phyloP scores from a whole-genome alignment of 2,797 vertebrate genomes.

The Antrozous pallidus region DNA sequence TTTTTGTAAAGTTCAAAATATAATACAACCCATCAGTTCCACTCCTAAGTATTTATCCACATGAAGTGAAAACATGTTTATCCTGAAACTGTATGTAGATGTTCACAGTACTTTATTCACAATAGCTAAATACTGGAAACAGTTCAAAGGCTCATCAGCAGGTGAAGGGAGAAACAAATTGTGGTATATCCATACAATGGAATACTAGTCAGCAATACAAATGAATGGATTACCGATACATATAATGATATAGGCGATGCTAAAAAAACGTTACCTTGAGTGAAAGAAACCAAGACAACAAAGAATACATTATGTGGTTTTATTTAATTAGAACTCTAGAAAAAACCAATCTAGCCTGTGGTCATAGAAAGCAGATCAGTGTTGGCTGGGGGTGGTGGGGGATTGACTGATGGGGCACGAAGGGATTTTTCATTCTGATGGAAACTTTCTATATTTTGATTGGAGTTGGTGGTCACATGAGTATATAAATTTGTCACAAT shows the following conservation, averaged over 20 bases:
- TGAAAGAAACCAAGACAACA: neutral
- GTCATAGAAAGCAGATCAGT: neutral
- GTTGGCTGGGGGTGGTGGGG: neutral
- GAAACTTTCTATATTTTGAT: neutral
- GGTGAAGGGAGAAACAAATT: neutral
- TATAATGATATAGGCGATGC: neutral
- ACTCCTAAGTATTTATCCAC: neutral
- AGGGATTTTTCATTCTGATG: neutral
- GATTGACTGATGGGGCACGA: neutral
- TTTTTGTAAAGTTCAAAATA: constrained; percentile 2
- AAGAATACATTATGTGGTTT: neutral
- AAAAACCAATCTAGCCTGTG: neutral
- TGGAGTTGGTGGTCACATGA: neutral
- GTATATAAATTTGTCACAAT: neutral
- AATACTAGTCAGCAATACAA: neutral
- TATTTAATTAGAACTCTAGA: neutral
- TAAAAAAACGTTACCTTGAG: neutral
- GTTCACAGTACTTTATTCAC: neutral
- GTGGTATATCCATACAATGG: neutral
- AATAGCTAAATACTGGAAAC: neutral
- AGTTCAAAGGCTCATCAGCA: neutral
- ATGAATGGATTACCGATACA: neutral
- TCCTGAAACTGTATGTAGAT: neutral
- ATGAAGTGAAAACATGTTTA: neutral
- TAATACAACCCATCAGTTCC: neutral